Percentiles rank a stretch among this genome's conserved stretches.
These are phyloP conservation scores for Sinohyriopsis cumingii DNA, from an alignment of 2,888 invertebrate species.

Conservation along the genomic window DNA sequence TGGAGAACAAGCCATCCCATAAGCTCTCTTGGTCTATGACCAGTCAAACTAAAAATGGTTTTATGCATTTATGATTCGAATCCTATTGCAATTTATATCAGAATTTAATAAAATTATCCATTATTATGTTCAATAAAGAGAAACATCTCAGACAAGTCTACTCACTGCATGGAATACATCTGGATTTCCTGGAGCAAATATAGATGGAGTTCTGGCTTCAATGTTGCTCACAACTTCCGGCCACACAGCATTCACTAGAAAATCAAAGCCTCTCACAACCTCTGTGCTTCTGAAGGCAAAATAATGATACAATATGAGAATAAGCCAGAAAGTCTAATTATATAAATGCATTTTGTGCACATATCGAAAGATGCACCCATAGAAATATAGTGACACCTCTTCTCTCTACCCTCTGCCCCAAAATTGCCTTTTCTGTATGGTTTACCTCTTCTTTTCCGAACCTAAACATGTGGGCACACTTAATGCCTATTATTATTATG, in stretches of 20 bases:
- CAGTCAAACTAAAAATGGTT: too few relatives aligned
- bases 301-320: neutral
- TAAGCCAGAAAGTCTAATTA: neutral
- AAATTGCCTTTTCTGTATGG: too few relatives aligned
- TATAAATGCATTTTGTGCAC: neutral
- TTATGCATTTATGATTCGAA: too few relatives aligned
- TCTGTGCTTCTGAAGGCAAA: conserved; percentile 57
- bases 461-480: too few relatives aligned
- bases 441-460: too few relatives aligned
- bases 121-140: too few relatives aligned
- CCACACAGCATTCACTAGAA: conserved; percentile 91
- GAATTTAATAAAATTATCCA: too few relatives aligned
- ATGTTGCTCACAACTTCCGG: conserved; percentile 79
- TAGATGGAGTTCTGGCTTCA: conserved; percentile 80
- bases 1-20: too few relatives aligned
- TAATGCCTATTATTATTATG: neutral
- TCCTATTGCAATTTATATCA: too few relatives aligned
- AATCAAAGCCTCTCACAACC: conserved; percentile 80
- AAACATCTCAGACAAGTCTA: neutral
- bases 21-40: too few relatives aligned
- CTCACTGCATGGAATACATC: conserved; percentile 83
- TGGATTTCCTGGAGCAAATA: conserved; percentile 94
- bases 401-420: too few relatives aligned
- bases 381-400: neutral
- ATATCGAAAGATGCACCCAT: neutral